A percentile compares a stretch with the other conserved stretches of the same genome.
phyloP scores from a whole-genome alignment of 2,113 vertebrate species.

The Motacilla alba region DNA sequence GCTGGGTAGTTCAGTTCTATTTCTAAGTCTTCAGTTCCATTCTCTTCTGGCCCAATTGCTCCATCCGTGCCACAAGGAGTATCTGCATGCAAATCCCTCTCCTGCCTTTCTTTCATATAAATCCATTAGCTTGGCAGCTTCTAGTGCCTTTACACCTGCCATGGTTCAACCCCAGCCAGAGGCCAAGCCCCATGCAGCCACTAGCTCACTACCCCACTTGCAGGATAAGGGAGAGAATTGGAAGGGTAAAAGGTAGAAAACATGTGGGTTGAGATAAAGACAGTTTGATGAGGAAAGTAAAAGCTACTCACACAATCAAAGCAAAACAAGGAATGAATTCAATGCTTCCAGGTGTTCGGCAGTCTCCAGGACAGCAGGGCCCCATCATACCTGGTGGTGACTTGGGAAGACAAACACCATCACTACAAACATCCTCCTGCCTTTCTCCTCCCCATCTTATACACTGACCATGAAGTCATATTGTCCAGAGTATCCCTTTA shows the following conservation, averaged over 20 bases:
- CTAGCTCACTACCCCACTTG: not conserved
- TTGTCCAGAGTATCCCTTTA: not conserved
- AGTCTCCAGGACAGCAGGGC: not conserved
- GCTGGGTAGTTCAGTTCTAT: not conserved
- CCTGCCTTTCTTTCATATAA: not conserved
- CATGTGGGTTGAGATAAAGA: rapidly evolving
- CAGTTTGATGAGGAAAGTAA: not conserved
- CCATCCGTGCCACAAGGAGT: not conserved
- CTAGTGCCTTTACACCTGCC: not conserved
- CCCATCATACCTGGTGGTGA: rapidly evolving
- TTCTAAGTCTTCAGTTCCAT: not conserved
- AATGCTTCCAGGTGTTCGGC: not conserved
- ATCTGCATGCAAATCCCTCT: not conserved
- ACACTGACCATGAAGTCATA: no score
- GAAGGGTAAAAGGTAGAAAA: not conserved
- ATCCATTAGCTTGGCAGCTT: not conserved
- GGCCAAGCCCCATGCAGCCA: not conserved
- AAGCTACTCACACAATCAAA: not conserved
- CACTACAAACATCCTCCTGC: rapidly evolving
- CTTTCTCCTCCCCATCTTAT: not conserved
- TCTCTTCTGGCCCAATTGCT: not conserved
- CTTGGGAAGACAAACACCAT: rapidly evolving
- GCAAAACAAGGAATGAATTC: not conserved
- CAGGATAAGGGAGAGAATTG: not conserved
- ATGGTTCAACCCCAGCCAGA: not conserved